Evolutionary conservation across 1,140 invertebrate species (phyloP).

Genomic region (Drosophila busckii): DNA sequence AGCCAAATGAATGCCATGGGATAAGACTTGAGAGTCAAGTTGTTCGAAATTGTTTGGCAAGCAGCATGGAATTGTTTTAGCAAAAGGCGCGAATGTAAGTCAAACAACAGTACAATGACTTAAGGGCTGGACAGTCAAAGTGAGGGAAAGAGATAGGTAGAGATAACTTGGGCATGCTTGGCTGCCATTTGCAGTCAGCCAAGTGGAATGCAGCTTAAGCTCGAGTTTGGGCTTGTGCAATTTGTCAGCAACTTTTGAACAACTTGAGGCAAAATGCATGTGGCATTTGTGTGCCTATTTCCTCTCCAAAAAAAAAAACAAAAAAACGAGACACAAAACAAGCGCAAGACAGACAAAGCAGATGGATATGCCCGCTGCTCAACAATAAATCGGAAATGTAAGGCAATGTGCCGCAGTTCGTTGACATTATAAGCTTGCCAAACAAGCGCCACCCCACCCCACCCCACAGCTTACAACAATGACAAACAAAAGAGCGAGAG

Average conservation of each 20-base stretch:
- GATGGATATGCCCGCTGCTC: constrained; percentile 9
- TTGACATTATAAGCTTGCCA: constrained; percentile 52
- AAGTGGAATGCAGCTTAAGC: constrained; percentile 39
- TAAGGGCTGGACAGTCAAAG: no score
- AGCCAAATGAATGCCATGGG: no score
- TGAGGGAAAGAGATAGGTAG: no score
- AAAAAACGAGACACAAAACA: not conserved
- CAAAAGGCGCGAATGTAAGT: no score
- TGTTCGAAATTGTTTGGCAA: no score
- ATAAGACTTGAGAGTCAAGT: no score
- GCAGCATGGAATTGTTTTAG: no score
- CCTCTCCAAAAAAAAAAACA: constrained; percentile 21
- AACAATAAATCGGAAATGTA: constrained; percentile 65
- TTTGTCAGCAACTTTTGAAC: constrained; percentile 69
- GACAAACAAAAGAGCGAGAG: no score
- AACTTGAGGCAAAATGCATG: constrained; percentile 21
- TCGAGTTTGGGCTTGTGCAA: constrained; percentile 40
- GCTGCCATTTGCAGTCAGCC: constrained; percentile 35
- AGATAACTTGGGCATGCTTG: no score
- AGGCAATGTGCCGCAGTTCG: constrained; percentile 52
- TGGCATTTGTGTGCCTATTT: constrained; percentile 34
- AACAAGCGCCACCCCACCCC: constrained; percentile 7
- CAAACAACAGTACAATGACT: no score
- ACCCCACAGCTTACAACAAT: no score
- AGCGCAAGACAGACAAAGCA: not conserved